Conservation (phyloP, 1,140 invertebrate genomes). For the Trachelipus rathkii region DNA sequence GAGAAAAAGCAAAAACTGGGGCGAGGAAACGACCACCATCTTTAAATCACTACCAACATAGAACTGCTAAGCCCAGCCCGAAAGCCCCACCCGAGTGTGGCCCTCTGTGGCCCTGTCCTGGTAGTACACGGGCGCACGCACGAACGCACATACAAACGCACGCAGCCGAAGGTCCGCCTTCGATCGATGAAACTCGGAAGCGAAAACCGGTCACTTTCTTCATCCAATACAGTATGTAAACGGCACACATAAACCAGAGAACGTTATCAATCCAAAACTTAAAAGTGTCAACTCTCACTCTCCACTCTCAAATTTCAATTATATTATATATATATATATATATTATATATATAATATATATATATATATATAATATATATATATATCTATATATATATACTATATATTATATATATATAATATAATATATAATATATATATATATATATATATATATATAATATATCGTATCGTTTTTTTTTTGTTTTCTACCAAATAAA, state of each 20-base stretch:
- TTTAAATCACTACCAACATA: background rate
- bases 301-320: background rate
- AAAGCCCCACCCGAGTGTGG: background rate
- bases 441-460: conserved; percentile 8
- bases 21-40: background rate
- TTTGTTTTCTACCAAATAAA: too few relatives aligned
- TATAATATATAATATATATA: conserved; percentile 1
- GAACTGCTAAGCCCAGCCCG: conserved; percentile 2
- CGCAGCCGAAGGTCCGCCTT: background rate
- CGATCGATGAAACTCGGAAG: background rate
- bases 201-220: background rate
- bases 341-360: conserved; percentile 8
- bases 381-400: background rate
- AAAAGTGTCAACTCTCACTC: background rate
- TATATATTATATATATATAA: conserved; percentile 8
- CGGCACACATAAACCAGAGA: too few relatives aligned
- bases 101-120: background rate
- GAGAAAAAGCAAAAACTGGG: background rate
- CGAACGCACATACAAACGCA: background rate
- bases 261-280: too few relatives aligned
- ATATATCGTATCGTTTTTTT: too few relatives aligned
- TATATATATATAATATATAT: conserved; percentile 7
- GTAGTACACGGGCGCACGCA: conserved; percentile 6
- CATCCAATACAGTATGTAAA: background rate
- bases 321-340: background rate